Evolutionary conservation across 2,797 vertebrate species (phyloP), one percentile per base, ranked within the genome.

Genomic region (Distichodus sexfasciatus): DNA sequence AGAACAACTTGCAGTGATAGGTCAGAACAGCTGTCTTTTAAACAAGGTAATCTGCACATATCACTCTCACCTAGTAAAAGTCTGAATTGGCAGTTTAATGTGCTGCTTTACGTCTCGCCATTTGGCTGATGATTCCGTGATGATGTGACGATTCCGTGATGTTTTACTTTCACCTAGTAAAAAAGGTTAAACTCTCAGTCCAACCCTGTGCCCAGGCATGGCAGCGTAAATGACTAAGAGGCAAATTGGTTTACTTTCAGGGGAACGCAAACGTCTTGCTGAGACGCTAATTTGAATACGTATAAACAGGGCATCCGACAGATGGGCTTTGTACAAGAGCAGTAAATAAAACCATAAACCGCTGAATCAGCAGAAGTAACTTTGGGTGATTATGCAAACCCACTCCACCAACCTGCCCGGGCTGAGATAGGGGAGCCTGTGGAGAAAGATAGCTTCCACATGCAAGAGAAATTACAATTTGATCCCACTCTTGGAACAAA

Each of bases 281-380:
- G 44, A 65, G 51, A 63, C 61, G 40, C 55, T 80, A 55, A 82
- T 84, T 74, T 81, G 64, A 79, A 72, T 77, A 71, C 53, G 62
- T 74, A 80, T 82, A 81, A 84, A 82, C 4, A 26, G 72, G 63
- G 53, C 75, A 79, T 71, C 79, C 79, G 76, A 76, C 66, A 68
- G 61, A 76, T 69, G 53, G 68, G 69, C 71, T 81, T 81, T 80
- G 80, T 75, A 82, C 66, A 79, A 75, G 76, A 69, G 31, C 79
- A 66, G 72, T 84, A 84, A 83, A 87, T 80, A 81, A 84, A 68
- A 66, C 76, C 57, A 80, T 77, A 69, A 80, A 70, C 65, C 68
- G 74, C 66, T 79, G 75, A 85, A 69, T 87, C 78, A 86, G 83
- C 84, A 75, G 77, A 86, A 85, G 78, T 78, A 47, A 80, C 75